Conservation (phyloP, 92 coral and sea anemone genomes). For the Muricea muricata region DNA sequence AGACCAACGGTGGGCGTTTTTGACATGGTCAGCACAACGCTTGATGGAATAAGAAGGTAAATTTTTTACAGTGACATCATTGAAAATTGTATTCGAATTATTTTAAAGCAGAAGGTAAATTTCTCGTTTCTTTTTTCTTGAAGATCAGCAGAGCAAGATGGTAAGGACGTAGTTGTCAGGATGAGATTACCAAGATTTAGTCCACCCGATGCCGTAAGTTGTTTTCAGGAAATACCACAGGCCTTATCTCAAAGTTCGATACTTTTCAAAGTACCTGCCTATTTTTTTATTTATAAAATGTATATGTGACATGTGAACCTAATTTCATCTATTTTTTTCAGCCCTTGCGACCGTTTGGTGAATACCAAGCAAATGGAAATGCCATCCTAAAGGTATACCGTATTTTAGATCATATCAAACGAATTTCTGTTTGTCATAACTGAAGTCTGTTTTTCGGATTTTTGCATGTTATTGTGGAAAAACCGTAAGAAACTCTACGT, state of each 20-base stretch:
- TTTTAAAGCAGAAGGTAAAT: no score
- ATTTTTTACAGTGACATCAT: not conserved
- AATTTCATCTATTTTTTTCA: constrained; percentile 31
- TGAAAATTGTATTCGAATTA: no score
- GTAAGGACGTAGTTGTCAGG: constrained; percentile 84
- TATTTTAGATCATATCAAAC: no score
- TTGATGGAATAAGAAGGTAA: constrained; percentile 96
- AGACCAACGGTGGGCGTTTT: constrained; percentile 95
- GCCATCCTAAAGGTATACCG: constrained; percentile 87
- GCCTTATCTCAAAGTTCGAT: no score
- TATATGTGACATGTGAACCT: no score
- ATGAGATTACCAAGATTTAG: constrained; percentile 90
- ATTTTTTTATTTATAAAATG: not conserved
- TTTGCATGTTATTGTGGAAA: no score
- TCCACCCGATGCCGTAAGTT: constrained; percentile 82
- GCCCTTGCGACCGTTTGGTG: constrained; percentile 88
- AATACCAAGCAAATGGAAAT: constrained; percentile 79
- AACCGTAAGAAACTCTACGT: no score
- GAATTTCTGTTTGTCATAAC: no score
- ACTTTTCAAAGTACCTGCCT: not conserved
- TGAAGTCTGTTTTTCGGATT: no score
- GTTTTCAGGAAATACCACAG: not conserved
- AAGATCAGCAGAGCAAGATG: constrained; percentile 97
- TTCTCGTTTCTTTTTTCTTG: not conserved
- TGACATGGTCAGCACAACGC: constrained; percentile 98